Evolutionary conservation across 2,888 invertebrate genomes (phyloP), one percentile per base, ranked within the genome.

Genomic region (Latrodectus hesperus): DNA sequence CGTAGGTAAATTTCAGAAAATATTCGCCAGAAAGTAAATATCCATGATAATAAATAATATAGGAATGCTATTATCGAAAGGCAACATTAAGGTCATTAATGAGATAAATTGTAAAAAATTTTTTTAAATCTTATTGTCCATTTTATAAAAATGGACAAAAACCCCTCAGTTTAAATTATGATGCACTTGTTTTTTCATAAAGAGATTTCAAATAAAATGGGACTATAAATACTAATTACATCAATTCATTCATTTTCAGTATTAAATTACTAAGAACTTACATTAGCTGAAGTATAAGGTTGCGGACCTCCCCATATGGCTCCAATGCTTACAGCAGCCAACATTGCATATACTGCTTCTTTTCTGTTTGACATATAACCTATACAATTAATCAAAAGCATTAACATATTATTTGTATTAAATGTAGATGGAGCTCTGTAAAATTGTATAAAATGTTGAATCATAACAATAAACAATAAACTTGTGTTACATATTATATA

Each of bases 321-420:
- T 12, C 80, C 80, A 17, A 80, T 80, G 60, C 80, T 80, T 8
- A 64, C 60, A 10, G 72, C 17, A 10, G 80, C 80, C 64, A 72
- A 52, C 80, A 80, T 80, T 1, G 80, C 72, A 64, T 71, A 72
- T 9, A 80, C n/a, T 1, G 80, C 80, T 22, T 80, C 80, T 51
- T 80, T 80, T 60, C 71, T 17, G 22, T 80, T 80, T 17, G 80
- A 26, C 71, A 80, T 72, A n/a, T 55, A 68, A 51, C 80, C 80
- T 80, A 14, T 17, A 64, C 9, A 51, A 26, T 14, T n/a, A 75
- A 65, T 60, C 55, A 55, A 55, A 55, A 55, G 16, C 10, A 60
- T 60, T 11, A 60, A 6, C 60, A 9, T 60, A 60, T 60, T 0
- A 16, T 6, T 16, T 14, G 4, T 60, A 6, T 16, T 60, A 16